phyloP scores from a whole-genome alignment of 2,113 vertebrate genomes.

The Elgaria multicarinata region DNA sequence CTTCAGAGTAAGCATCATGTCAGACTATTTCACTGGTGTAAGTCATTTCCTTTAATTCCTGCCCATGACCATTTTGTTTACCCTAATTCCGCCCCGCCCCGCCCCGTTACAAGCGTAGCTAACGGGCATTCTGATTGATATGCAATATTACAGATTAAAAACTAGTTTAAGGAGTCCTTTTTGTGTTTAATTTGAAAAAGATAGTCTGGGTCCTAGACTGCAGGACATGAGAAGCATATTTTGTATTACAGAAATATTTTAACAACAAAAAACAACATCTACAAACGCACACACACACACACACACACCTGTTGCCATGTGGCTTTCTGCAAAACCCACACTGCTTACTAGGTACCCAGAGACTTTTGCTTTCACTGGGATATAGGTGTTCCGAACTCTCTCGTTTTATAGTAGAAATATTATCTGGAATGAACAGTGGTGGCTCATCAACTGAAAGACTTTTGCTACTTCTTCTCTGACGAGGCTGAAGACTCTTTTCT shows the following conservation, averaged over 20 bases:
- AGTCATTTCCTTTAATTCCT: background rate
- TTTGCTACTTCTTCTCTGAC: conserved; percentile 86
- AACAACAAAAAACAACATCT: conserved; percentile 30
- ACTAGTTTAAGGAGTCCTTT: background rate
- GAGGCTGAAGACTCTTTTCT: conserved; percentile 86
- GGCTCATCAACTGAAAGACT: conserved; percentile 96
- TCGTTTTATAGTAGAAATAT: conserved; percentile 90
- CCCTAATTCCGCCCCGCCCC: no score
- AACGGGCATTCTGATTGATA: background rate
- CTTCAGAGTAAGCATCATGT: background rate
- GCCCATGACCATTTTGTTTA: background rate
- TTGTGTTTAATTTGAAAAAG: conserved; percentile 34
- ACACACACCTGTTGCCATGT: conserved; percentile 93
- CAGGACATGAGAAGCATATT: background rate
- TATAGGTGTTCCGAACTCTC: conserved; percentile 85
- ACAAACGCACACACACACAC: conserved; percentile 36
- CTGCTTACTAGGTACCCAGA: conserved; percentile 93
- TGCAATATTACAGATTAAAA: background rate
- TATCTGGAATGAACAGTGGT: conserved; percentile 95
- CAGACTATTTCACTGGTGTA: background rate
- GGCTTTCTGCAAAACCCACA: conserved; percentile 96
- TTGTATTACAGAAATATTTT: background rate
- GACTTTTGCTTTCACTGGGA: conserved; percentile 78
- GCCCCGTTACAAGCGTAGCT: background rate
- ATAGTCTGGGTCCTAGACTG: background rate